Evolutionary conservation across 2,888 invertebrate genomes (phyloP), one percentile per base, ranked within the genome.

Genomic region (Ferrisia virgata): DNA sequence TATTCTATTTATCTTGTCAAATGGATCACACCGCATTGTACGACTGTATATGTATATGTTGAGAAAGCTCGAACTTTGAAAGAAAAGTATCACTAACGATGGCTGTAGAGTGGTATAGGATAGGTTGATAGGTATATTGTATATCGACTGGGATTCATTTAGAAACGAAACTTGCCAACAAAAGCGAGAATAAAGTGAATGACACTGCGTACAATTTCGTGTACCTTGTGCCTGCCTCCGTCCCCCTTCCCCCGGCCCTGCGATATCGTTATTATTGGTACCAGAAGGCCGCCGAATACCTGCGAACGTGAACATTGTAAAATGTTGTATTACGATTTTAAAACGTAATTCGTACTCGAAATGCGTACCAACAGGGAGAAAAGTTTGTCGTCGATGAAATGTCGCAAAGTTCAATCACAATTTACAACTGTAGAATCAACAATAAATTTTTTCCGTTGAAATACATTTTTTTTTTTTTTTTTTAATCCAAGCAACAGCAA

Each of bases 331-430:
- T 64, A 3, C 47, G 3, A 53, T 53, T 64, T 25, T 64, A 64
- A 64, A 64, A 64, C 64, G 64, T 13, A 28, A 64, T 64, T 64
- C 28, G 28, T 64, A 64, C 64, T 6, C 13, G 64, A 28, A 64
- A 28, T 64, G 64, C 64, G 28, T 64, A 64, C 28, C 64, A 64
- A 64, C 28, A 1, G 64, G 64, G 28, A 28, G 28, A 64, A 64
- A 64, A 64, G 28, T 64, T 64, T 64, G 11, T 53, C 53, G 4
- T 53, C 64, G 31, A 64, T 28, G 64, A 64, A 64, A 64, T 28
- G 64, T 64, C 28, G 64, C 64, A 3, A 64, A 64, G 64, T 64
- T 64, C 64, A 64, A 64, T 64, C 64, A 64, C 64, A 64, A 64
- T 64, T 64, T 64, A 64, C 28, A 64, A 64, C 64, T 28, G 64